Base-by-base conservation (phyloP, 2,797 vertebrate species). In the Valencia hispanica region DNA sequence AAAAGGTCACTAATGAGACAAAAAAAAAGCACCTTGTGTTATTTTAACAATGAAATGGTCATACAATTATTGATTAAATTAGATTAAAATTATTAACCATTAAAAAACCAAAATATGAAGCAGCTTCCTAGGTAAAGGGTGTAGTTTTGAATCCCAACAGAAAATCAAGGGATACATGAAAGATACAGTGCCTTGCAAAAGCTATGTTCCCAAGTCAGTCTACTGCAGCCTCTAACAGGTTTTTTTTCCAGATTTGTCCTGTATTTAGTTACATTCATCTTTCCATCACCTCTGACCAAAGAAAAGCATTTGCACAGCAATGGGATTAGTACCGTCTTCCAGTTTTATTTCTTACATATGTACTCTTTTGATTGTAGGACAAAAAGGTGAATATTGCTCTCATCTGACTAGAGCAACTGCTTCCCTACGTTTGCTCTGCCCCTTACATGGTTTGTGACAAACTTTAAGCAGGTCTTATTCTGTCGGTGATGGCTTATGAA, bases 401-500 rank as follows among this genome's bases (percentile, higher is more conserved):
- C 57, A 18, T 32, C 57, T 59, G 4, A 32, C 15, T 15, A 32
- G 55, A 32, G 30, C 43, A 11, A 10, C 3, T 45, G 10, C 43
- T 45, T 45, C 43, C 43, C 43, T 12, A 2, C 12, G 43, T 45
- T 45, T 45, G 12, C 27, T 18, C 14, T 32, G 55, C n/a, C 12
- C 27, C n/a, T 11, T 55, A 17, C 14, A 36, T 27, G 22, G 17
- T 34, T 32, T 61, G 27, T 34, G 45, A 3, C 45, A 14, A 47
- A 14, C 15, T 47, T 3, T 11, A 20, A 34, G 10, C 17, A 1
- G 32, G 59, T 61, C 32, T 61, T 61, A 17, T 61, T 82, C 84
- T 89, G 4, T 47, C 45, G 15, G 12, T 12, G 45, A 47, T 17
- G 45, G 45, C 15, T 47, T 47, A n/a, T n/a, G n/a, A n/a, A n/a